A percentile compares a stretch with the other conserved stretches of the same genome.
phyloP scores from a whole-genome alignment of 1,140 invertebrate genomes.

The Ceratina japonica region DNA sequence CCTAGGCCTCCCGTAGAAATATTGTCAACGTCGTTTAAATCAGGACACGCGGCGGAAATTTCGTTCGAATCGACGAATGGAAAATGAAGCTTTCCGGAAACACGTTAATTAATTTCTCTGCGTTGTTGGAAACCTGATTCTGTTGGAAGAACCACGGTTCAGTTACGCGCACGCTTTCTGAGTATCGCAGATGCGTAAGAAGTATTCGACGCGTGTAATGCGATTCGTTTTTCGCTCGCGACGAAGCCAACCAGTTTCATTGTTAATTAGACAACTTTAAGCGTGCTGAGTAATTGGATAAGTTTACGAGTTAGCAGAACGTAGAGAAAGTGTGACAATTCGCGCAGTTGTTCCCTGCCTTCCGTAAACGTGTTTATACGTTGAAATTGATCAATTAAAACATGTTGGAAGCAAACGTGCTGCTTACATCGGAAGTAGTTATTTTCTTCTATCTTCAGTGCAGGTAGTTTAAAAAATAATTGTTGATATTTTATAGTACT shows the following conservation, averaged over 20 bases:
- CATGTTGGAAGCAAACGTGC: not conserved
- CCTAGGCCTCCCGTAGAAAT: not conserved
- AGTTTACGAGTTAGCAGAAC: slow-evolving; percentile 28
- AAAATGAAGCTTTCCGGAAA: too few relatives aligned
- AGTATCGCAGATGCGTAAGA: not conserved
- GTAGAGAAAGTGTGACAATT: slow-evolving; percentile 21
- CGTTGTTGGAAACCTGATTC: too few relatives aligned
- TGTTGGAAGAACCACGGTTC: too few relatives aligned
- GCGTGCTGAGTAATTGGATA: slow-evolving; percentile 50
- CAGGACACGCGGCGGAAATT: too few relatives aligned
- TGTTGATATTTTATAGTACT: too few relatives aligned
- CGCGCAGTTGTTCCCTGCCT: not conserved
- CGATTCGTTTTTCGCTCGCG: slow-evolving; percentile 12
- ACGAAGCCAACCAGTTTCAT: slow-evolving; percentile 23
- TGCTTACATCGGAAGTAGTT: not conserved
- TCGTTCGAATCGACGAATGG: too few relatives aligned
- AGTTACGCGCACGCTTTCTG: too few relatives aligned
- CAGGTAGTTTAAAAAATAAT: too few relatives aligned
- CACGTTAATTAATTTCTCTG: not conserved
- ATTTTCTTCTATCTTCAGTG: too few relatives aligned
- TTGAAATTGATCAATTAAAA: not conserved
- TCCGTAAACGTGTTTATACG: not conserved
- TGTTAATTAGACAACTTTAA: slow-evolving; percentile 50
- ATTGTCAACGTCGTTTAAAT: too few relatives aligned
- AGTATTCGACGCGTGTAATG: not conserved